Percentiles rank a stretch among this genome's conserved stretches.
These are phyloP conservation scores for Dynastes hyllus DNA, from an alignment of 2,888 invertebrate genomes.

Conservation along the genomic window DNA sequence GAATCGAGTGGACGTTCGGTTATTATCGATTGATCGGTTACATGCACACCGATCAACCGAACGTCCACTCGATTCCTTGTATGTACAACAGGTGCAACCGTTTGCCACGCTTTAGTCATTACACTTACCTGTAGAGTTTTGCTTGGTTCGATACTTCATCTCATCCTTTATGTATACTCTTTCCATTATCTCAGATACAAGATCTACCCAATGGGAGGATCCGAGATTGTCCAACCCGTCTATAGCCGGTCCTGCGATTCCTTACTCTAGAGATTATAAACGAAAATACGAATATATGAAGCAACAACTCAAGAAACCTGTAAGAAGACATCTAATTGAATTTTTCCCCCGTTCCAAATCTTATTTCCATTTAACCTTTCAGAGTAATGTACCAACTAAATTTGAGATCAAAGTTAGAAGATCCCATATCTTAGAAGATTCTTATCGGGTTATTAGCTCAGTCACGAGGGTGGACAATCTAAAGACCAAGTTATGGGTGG, in stretches of 20 bases:
- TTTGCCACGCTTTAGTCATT: no score
- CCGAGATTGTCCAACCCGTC: slow-evolving; percentile 96
- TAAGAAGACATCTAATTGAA: slow-evolving; percentile 69
- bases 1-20: no score
- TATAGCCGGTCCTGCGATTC: slow-evolving; percentile 98
- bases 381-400: slow-evolving; percentile 98
- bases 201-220: slow-evolving; percentile 99
- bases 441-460: slow-evolving; percentile 94
- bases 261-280: slow-evolving; percentile 99
- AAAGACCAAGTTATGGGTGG: slow-evolving; percentile 98
- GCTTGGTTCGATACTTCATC: no score
- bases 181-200: slow-evolving; percentile 79
- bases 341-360: neutral
- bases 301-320: slow-evolving; percentile 95
- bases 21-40: no score
- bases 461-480: slow-evolving; percentile 93
- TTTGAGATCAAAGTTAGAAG: slow-evolving; percentile 96
- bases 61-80: no score
- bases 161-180: neutral
- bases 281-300: slow-evolving; percentile 99
- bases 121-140: no score
- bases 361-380: slow-evolving; percentile 59
- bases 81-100: no score
- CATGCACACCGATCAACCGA: no score
- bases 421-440: slow-evolving; percentile 95